Base-by-base conservation (phyloP, 2,113 vertebrate species). In the Centropristis striata region DNA sequence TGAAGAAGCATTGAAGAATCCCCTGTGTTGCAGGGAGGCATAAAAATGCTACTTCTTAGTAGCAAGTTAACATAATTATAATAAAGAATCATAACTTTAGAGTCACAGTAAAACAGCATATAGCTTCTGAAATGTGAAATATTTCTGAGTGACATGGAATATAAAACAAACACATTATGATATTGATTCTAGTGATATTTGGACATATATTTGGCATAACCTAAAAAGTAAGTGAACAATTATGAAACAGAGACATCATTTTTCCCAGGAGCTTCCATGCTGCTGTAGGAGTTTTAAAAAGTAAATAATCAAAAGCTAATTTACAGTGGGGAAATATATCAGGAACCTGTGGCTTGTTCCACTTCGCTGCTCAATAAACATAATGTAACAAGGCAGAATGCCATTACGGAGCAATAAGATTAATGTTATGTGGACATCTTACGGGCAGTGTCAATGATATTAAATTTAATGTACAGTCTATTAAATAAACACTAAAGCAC, bases 341-440 rank as follows among this genome's bases (percentile, higher is more conserved):
- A 8, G 46, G 7, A 68, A 54, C 5, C 5, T 18, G 36, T 53
- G 14, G 36, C 20, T 58, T 9, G 8, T 47, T 59, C 15, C n/a
- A 50, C n/a, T 25, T 27, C 1, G 0, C 37, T 28, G 11, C 16
- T 55, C 18, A 57, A 14, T 32, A 53, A 42, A 36, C 39, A 65
- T 32, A 46, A 75, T 39, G 49, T 53, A 57, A 23, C 41, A 71
- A 14, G n/a, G n/a, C n/a, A 32, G 25, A 44, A 64, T 27, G 14
- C 23, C 60, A 44, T 44, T 27, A 27, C 27, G 23, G 23, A 46
- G 41, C 23, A 63, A 44, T 46, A 27, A n/a, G 23, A 12, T 28
- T 25, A 64, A 64, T 46, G 41, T 46, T 28, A 61, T 23, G 37
- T 61, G 37, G 37, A 41, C 7, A 13, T 61, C 15, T 46, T 64